Evolutionary conservation across 2,888 invertebrate genomes (phyloP), one percentile per base, ranked within the genome.

Genomic region (Eilema depressum): DNA sequence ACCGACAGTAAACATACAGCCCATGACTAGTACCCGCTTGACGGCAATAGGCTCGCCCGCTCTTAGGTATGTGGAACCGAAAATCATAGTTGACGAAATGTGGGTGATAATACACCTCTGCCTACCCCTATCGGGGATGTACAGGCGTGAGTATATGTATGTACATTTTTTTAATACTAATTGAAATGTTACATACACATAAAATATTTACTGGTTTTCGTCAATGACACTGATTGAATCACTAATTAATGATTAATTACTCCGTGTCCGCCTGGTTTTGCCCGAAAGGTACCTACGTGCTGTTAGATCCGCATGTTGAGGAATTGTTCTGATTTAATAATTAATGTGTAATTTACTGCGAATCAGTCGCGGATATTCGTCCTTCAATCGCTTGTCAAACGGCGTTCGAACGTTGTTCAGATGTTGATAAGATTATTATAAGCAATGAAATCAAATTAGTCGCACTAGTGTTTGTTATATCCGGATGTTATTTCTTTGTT

Each of bases 281-380:
- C 78, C 81, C 61, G 74, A 78, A 77, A 75, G 74, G 69, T 74
- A 75, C 75, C 73, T 75, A 71, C 74, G 72, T 69, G 69, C 69
- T 60, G 78, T 83, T 83, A 92, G 92, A 93, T 94, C 94, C 93
- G 93, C 85, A 89, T 85, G 84, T 86, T 85, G 80, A 84, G 85
- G 85, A 89, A 88, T 89, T 90, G 90, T 86, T 90, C 91, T 91
- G 91, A 89, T 91, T 93, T 88, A 88, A 91, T 94, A 92, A 93
- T 93, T 92, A 91, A 92, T 93, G 87, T 88, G 84, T 89, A 88
- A 89, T 80, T 83, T 93, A 93, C 92, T 79, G 85, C 87, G 93
- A 93, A 93, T 83, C 83, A 87, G 86, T 93, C 78, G 86, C 93
- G 93, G 94, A 94, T 93, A 92, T 87, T 85, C 74, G 80, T 82